Evolutionary conservation across 2,888 invertebrate species (phyloP).

Genomic region (Nomada fucata): DNA sequence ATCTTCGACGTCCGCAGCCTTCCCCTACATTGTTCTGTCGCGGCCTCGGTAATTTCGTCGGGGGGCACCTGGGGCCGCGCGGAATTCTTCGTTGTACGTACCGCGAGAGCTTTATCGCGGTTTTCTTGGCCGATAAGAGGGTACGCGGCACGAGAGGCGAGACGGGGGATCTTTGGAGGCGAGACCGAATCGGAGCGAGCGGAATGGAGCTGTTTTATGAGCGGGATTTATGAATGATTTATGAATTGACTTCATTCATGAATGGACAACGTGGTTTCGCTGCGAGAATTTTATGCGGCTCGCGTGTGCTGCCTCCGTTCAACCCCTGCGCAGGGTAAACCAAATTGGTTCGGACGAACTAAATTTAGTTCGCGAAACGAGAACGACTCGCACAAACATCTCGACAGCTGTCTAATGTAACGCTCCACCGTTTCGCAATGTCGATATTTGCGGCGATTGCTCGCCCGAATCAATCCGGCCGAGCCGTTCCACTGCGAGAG

Average conservation of each 20-base stretch:
- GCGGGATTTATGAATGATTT: no score
- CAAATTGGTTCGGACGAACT: no score
- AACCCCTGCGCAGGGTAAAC: no score
- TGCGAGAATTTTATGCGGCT: no score
- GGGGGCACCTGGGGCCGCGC: not conserved
- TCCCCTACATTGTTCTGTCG: slow-evolving; percentile 45
- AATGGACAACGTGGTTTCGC: no score
- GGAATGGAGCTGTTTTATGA: no score
- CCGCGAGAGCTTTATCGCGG: not conserved
- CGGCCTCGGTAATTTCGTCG: slow-evolving; percentile 10
- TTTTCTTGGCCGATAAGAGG: not conserved
- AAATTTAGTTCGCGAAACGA: no score
- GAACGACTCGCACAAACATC: no score
- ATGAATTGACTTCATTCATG: no score
- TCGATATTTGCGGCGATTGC: slow-evolving; percentile 21
- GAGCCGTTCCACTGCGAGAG: not conserved
- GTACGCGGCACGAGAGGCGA: no score
- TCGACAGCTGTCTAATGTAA: slow-evolving; percentile 8
- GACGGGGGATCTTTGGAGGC: no score
- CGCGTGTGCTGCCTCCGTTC: no score
- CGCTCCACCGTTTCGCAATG: slow-evolving; percentile 14
- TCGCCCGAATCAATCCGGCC: slow-evolving; percentile 17
- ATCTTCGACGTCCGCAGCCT: slow-evolving; percentile 44
- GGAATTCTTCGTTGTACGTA: slow-evolving; percentile 1
- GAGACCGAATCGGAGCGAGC: not conserved